These are phyloP conservation scores for Scomber colias DNA, from an alignment of 2,113 vertebrate genomes.

Conservation along the genomic window DNA sequence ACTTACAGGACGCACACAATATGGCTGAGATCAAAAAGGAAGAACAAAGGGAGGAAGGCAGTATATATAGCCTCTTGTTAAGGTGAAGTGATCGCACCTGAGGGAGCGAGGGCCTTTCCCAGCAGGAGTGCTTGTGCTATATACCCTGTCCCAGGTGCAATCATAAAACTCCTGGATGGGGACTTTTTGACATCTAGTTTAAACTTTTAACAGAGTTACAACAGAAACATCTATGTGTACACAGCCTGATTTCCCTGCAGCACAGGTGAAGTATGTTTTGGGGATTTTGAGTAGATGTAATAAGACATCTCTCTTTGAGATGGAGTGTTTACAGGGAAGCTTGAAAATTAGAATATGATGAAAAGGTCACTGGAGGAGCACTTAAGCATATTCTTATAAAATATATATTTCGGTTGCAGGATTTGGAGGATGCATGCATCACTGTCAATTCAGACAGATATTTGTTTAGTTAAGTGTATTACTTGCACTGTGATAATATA, in stretches of 20 bases:
- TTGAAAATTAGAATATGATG: constrained; percentile 43
- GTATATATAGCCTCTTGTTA: background rate
- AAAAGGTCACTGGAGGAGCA: constrained; percentile 51
- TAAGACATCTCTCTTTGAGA: constrained; percentile 46
- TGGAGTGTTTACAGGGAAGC: constrained; percentile 47
- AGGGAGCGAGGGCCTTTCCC: background rate
- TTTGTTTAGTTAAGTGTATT: background rate
- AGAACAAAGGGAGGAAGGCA: background rate
- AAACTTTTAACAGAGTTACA: background rate
- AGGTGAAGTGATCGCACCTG: background rate
- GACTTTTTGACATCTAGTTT: background rate
- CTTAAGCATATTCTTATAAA: constrained; percentile 38
- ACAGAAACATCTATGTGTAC: background rate
- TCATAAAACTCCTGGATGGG: background rate
- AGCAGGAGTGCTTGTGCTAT: background rate
- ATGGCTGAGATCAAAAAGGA: background rate
- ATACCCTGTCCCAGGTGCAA: background rate
- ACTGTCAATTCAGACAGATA: constrained; percentile 25
- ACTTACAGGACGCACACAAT: background rate
- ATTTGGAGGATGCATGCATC: constrained; percentile 17
- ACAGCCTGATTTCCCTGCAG: background rate
- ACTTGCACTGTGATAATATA: constrained; percentile 28
- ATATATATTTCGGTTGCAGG: constrained; percentile 30
- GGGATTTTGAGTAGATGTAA: constrained; percentile 33
- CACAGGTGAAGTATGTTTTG: constrained; percentile 31